Percentiles rank a stretch among this genome's conserved stretches.
phyloP scores from a whole-genome alignment of 2,888 invertebrate species.

The Euphydryas editha region DNA sequence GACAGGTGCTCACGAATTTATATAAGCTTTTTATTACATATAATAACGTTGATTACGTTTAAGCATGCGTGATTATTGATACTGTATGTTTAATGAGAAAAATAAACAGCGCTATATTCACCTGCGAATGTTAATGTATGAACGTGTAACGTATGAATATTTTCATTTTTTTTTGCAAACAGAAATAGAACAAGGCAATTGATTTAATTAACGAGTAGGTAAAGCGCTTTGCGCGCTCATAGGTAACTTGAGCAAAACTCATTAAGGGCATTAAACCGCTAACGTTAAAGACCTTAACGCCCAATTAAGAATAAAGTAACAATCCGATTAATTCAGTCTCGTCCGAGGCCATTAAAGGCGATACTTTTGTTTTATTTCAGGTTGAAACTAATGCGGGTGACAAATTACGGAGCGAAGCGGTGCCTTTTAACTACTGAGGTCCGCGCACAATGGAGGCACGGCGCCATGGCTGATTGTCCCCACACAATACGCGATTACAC shows the following conservation, averaged over 20 bases:
- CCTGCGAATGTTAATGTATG: not conserved
- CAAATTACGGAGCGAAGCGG: conserved; percentile 70
- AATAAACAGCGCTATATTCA: not conserved
- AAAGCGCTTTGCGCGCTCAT: conserved; percentile 8
- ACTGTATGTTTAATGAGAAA: conserved; percentile 1
- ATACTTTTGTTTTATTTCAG: conserved; percentile 65
- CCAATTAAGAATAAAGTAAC: conserved; percentile 67
- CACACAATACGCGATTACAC: conserved; percentile 75
- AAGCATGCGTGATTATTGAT: not conserved
- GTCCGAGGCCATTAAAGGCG: conserved; percentile 62
- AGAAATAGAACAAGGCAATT: conserved; percentile 14
- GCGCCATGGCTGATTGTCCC: conserved; percentile 64
- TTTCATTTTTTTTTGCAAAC: not conserved
- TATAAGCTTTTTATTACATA: conserved; percentile 7
- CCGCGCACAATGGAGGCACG: conserved; percentile 59
- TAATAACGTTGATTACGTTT: conserved; percentile 1
- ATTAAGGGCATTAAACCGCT: conserved; percentile 46
- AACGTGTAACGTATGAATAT: not conserved
- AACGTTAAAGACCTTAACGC: conserved; percentile 47
- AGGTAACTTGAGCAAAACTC: conserved; percentile 49
- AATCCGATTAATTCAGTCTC: conserved; percentile 73
- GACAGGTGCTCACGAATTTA: conserved; percentile 8
- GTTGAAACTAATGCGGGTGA: conserved; percentile 58
- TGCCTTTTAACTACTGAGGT: conserved; percentile 57
- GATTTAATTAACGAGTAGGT: conserved; percentile 26